Conservation (phyloP, 1,140 invertebrate genomes). For the Ostrea denselamellosa region DNA sequence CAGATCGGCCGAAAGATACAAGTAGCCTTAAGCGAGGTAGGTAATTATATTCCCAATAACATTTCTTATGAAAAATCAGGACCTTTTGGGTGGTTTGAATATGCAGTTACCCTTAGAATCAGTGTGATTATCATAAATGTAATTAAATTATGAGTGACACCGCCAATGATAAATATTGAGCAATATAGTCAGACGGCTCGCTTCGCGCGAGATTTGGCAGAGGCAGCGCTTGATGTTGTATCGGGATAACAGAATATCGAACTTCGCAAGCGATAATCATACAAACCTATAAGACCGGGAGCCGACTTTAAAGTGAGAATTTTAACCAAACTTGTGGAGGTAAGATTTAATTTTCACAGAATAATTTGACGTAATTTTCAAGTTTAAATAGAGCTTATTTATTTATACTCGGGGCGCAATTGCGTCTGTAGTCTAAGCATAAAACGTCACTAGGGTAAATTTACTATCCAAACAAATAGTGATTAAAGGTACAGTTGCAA, state of each 20-base stretch:
- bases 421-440: no score
- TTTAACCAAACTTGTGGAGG: slow-evolving; percentile 13
- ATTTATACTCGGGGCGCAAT: no score
- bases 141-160: slow-evolving; percentile 36
- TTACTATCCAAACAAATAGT: no score
- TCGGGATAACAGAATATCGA: slow-evolving; percentile 35
- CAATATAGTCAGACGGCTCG: slow-evolving; percentile 16
- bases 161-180: slow-evolving; percentile 20
- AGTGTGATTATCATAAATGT: slow-evolving; percentile 14
- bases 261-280: background rate
- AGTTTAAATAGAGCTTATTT: no score
- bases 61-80: background rate
- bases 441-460: no score
- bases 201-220: background rate
- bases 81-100: slow-evolving; percentile 10
- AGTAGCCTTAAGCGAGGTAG: background rate
- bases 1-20: slow-evolving; percentile 29
- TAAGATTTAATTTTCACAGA: background rate
- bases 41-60: background rate
- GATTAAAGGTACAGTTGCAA: no score
- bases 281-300: background rate
- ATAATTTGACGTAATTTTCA: background rate
- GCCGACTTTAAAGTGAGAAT: slow-evolving; percentile 3
- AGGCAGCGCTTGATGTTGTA: background rate
- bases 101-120: slow-evolving; percentile 6